Evolutionary conservation across 1,140 invertebrate species (phyloP).

Genomic region (Delia radicum): DNA sequence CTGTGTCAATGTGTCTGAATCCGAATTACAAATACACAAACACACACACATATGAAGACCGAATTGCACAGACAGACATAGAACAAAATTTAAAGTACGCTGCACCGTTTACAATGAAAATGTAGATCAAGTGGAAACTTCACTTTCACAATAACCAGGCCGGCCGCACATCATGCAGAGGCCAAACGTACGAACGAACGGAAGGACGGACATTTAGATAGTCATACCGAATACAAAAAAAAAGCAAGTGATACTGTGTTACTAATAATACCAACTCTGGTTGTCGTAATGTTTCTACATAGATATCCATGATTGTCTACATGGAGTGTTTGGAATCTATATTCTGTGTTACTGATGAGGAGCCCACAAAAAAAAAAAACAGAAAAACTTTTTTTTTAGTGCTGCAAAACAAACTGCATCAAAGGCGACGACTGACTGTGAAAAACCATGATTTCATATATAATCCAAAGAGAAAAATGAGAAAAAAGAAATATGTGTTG

Average conservation of each 20-base stretch:
- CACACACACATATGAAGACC: background rate
- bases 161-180: background rate
- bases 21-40: background rate
- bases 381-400: background rate
- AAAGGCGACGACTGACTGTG: background rate
- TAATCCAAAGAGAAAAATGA: background rate
- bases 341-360: background rate
- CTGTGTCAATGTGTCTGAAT: conserved; percentile 19
- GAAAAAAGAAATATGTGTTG: background rate
- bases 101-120: background rate
- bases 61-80: background rate
- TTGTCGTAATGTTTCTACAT: background rate
- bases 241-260: background rate
- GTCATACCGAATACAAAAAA: background rate
- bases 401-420: background rate
- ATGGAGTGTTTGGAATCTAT: background rate
- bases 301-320: background rate
- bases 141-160: conserved; percentile 15
- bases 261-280: background rate
- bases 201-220: background rate
- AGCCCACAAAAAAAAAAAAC: background rate
- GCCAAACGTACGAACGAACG: conserved; percentile 5
- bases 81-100: too few relatives aligned
- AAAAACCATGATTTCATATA: too few relatives aligned
- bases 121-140: conserved; percentile 17